A percentile compares a stretch with the other conserved stretches of the same genome.
Evolutionary conservation across 2,797 vertebrate species (phyloP).

Genomic region (Streptopelia turtur): DNA sequence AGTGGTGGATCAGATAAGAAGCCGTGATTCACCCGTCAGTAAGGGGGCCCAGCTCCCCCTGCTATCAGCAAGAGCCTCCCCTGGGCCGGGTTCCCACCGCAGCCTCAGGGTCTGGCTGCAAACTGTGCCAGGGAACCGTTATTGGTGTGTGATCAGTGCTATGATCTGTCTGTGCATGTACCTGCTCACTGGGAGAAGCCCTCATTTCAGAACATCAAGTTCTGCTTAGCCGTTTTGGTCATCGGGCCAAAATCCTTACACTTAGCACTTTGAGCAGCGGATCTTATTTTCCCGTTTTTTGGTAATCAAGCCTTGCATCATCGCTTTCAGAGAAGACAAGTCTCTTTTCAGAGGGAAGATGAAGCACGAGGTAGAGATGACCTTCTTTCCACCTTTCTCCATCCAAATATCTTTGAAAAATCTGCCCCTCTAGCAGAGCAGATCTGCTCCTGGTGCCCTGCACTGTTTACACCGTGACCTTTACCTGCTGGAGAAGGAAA

Average conservation of each 20-base stretch:
- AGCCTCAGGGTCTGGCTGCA: background rate
- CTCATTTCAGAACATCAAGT: background rate
- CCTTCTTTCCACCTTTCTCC: background rate
- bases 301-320: background rate
- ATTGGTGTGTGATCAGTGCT: background rate
- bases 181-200: background rate
- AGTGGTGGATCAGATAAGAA: conserved; percentile 7
- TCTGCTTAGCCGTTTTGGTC: background rate
- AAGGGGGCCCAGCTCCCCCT: background rate
- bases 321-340: fast-evolving
- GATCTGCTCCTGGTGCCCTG: background rate
- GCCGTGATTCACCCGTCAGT: background rate
- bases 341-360: background rate
- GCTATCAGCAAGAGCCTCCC: conserved; percentile 7
- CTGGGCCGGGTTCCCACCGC: background rate
- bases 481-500: background rate
- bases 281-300: background rate
- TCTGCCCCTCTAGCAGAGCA: background rate
- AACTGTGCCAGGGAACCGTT: background rate
- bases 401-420: background rate
- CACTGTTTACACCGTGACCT: background rate
- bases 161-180: background rate
- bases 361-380: background rate
- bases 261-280: background rate
- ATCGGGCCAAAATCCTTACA: background rate